Evolutionary conservation across 1,140 invertebrate genomes (phyloP).

Genomic region (Triops longicaudatus): DNA sequence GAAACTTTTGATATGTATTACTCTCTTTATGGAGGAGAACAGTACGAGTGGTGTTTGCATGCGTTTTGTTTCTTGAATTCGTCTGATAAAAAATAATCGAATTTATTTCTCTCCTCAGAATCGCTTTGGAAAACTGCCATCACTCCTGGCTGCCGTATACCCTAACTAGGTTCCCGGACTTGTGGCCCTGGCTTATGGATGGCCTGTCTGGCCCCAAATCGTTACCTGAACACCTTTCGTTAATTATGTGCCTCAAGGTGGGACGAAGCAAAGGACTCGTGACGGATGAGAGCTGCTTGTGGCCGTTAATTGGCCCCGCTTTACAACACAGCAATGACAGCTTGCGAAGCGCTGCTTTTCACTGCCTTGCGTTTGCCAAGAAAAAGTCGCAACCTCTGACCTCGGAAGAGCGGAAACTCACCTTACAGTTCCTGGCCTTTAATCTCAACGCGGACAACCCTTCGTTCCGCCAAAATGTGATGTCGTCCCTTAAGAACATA

Average conservation of each 20-base stretch:
- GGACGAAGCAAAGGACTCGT: conserved; percentile 1
- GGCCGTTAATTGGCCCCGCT: conserved; percentile 1
- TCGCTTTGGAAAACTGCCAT: not conserved
- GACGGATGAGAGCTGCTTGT: not conserved
- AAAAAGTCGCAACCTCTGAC: conserved; percentile 27
- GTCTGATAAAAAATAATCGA: not conserved
- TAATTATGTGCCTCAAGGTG: conserved; percentile 17
- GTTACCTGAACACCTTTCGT: conserved; percentile 9
- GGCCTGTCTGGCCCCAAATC: not conserved
- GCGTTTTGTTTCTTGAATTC: not conserved
- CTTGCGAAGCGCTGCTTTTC: conserved; percentile 22
- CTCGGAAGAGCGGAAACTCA: not conserved
- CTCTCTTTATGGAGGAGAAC: too few relatives aligned
- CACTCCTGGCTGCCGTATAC: conserved; percentile 24
- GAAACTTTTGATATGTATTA: too few relatives aligned
- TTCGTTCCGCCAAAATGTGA: conserved; percentile 24
- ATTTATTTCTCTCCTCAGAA: not conserved
- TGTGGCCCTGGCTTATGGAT: not conserved
- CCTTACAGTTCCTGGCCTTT: conserved; percentile 13
- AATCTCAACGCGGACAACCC: conserved; percentile 26
- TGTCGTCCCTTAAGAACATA: conserved; percentile 16
- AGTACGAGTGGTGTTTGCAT: too few relatives aligned
- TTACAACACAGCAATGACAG: conserved; percentile 25
- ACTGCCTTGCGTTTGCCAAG: conserved; percentile 16
- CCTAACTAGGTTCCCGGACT: not conserved